Conservation (phyloP, 2,797 vertebrate genomes). For the Lepus oiostolus region DNA sequence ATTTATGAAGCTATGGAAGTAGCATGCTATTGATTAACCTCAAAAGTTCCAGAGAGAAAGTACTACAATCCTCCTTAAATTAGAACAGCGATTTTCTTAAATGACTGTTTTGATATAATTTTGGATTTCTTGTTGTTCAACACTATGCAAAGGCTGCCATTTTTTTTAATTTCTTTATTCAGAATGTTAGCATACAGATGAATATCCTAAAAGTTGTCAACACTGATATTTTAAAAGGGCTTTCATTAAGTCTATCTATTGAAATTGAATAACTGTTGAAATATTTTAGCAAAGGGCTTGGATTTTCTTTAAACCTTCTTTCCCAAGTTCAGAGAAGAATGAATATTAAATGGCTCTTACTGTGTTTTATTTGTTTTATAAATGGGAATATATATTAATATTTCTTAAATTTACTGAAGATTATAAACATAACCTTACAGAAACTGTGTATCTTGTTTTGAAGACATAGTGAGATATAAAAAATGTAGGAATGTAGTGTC, state of each 20-base stretch:
- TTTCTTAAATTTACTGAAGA: not conserved
- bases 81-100: not conserved
- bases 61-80: not conserved
- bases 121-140: slow-evolving; percentile 17
- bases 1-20: not conserved
- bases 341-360: not conserved
- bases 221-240: not conserved
- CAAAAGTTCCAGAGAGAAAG: not conserved
- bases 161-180: not conserved
- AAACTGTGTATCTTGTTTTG: not conserved
- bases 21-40: not conserved
- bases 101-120: not conserved
- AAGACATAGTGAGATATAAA: not conserved
- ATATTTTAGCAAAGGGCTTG: not conserved
- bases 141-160: not conserved
- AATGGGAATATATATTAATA: not conserved
- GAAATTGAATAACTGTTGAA: not conserved
- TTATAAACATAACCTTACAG: not conserved
- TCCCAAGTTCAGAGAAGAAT: not conserved
- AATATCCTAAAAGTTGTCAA: not conserved
- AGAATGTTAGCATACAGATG: not conserved
- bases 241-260: not conserved
- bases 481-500: not conserved
- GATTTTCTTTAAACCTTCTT: not conserved
- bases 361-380: not conserved